phyloP scores from a whole-genome alignment of 2,888 invertebrate genomes.

The Amiota mariae region DNA sequence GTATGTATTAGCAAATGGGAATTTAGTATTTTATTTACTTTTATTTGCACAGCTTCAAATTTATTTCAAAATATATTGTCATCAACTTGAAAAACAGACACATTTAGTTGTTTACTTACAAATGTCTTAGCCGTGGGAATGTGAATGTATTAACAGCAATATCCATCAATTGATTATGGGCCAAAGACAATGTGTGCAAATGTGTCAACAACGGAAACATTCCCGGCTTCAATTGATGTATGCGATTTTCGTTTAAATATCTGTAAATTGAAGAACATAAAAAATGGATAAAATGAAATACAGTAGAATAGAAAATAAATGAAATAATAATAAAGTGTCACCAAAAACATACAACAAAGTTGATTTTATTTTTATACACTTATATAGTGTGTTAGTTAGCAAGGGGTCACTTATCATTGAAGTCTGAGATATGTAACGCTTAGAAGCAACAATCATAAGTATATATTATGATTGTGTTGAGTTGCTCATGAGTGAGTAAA shows the following conservation, averaged over 20 bases:
- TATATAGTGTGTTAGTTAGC: no score
- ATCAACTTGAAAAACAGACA: constrained; percentile 21
- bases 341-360: no score
- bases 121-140: constrained; percentile 71
- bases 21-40: constrained; percentile 8
- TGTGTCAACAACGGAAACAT: constrained; percentile 71
- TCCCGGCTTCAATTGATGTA: constrained; percentile 64
- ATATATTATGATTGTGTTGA: no score
- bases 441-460: no score
- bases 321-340: no score
- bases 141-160: constrained; percentile 69
- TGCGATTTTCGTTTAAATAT: constrained; percentile 73
- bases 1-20: no score
- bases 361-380: no score
- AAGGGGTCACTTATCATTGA: no score
- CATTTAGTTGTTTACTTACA: constrained; percentile 72
- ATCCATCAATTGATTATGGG: constrained; percentile 71
- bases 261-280: constrained; percentile 43
- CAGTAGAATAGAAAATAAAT: no score
- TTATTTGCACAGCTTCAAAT: neutral
- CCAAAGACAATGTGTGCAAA: constrained; percentile 74
- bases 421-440: no score
- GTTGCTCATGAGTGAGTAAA: no score
- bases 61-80: no score
- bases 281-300: neutral